Percentiles rank a stretch among this genome's conserved stretches.
Conservation (phyloP, 1,140 invertebrate genomes). For the Drosophila tropicalis region DNA sequence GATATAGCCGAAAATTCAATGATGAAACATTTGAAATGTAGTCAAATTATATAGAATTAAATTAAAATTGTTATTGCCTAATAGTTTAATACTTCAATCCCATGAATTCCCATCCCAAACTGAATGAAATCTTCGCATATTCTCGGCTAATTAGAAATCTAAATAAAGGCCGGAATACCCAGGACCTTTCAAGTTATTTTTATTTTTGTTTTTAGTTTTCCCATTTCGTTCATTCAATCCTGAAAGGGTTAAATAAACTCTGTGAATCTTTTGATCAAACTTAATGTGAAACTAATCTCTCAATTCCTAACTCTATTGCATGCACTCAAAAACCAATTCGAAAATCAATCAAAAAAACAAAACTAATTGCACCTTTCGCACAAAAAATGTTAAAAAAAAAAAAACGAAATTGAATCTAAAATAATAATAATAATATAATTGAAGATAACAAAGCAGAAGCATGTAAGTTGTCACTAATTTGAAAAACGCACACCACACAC, state of each 20-base stretch:
- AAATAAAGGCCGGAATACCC: too few species aligned
- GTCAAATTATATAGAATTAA: too few species aligned
- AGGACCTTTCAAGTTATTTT: too few species aligned
- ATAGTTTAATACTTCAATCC: too few species aligned
- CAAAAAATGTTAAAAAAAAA: constrained; percentile 36
- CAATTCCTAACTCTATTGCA: constrained; percentile 56
- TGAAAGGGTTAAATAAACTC: neutral
- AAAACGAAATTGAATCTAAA: neutral
- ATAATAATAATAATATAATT: constrained; percentile 37
- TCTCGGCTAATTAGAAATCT: too few species aligned
- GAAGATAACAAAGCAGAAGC: constrained; percentile 56
- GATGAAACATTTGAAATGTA: too few species aligned
- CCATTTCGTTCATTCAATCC: too few species aligned
- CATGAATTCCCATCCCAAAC: too few species aligned
- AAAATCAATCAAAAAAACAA: constrained; percentile 19
- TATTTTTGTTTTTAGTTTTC: too few species aligned
- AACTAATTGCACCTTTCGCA: constrained; percentile 43
- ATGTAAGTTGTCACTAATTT: constrained; percentile 65
- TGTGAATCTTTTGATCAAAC: neutral
- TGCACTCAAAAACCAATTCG: constrained; percentile 43
- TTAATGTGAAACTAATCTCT: constrained; percentile 3
- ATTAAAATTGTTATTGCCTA: too few species aligned
- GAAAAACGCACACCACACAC: constrained; percentile 29
- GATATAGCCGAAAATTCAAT: too few species aligned
- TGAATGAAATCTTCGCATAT: too few species aligned